Evolutionary conservation across 2,888 invertebrate genomes (phyloP).

Genomic region (Hirtodrosophila cameraria): DNA sequence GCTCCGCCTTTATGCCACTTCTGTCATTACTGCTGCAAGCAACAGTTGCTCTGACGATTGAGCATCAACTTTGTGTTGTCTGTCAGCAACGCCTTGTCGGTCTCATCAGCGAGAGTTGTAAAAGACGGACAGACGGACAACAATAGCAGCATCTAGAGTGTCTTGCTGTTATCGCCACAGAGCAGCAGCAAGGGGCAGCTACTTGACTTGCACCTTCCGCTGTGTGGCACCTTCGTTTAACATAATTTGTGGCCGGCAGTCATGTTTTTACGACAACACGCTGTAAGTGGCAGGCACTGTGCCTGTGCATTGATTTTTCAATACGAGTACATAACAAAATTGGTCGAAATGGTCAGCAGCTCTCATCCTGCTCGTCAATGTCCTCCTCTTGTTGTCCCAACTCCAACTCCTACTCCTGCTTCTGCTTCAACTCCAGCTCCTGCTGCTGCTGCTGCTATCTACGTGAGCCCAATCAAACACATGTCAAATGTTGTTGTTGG

Average conservation of each 20-base stretch:
- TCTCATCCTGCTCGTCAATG: neutral
- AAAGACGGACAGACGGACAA: constrained; percentile 6
- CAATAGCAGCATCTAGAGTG: neutral
- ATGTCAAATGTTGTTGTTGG: constrained; percentile 61
- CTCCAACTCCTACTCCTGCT: constrained; percentile 1
- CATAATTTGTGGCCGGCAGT: constrained; percentile 75
- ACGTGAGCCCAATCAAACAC: constrained; percentile 66
- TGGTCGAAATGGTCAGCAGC: constrained; percentile 16
- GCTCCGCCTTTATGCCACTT: constrained; percentile 60
- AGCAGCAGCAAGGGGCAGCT: constrained; percentile 40
- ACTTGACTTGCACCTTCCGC: constrained; percentile 70
- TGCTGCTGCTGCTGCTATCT: constrained; percentile 21
- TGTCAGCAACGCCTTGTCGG: constrained; percentile 55
- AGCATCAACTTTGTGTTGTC: constrained; percentile 57
- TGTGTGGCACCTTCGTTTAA: constrained; percentile 61
- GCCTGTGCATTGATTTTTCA: constrained; percentile 37
- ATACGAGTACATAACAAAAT: constrained; percentile 6
- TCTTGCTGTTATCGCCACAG: constrained; percentile 25
- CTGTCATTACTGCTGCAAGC: constrained; percentile 53
- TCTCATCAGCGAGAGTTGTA: constrained; percentile 52
- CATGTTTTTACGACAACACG: constrained; percentile 70
- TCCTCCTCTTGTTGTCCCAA: too few relatives aligned
- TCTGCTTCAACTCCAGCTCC: neutral
- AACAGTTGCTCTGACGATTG: constrained; percentile 71
- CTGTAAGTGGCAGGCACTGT: constrained; percentile 51